Evolutionary conservation across 2,113 vertebrate species (phyloP), one percentile per base, ranked within the genome.

Genomic region (Telmatochromis sp.): DNA sequence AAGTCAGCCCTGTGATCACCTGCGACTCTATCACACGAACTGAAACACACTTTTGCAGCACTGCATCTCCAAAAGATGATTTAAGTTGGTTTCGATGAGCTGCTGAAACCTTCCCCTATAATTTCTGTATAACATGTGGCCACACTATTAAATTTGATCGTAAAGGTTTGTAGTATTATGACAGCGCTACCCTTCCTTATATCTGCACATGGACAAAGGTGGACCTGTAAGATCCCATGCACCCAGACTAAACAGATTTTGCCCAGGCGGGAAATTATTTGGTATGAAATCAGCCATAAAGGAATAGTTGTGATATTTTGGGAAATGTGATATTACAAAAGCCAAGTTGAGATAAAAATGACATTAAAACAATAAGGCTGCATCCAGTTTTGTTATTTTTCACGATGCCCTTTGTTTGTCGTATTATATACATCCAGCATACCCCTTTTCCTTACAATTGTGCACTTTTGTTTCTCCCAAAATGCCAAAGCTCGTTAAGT

Each of bases 1-100:
- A 94, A 63, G 87, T 85, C 84, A 81, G 91, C 78, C 94, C 87
- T 95, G 45, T 86, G 87, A 96, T 93, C 94, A 95, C 94, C 94
- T 95, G 92, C 95, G 95, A 96, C 96, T 91, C 93, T 87, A 89
- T 85, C 85, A 87, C 89, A 35, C 23, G 10, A 65, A 82, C 23
- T 57, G 42, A 89, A 58, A 31, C 80, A 49, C 89, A 70, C 26
- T 49, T 85, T 19, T 81, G 58, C 40, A 8, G 75, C 26, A 75
- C 13, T 51, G 13, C 19, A 4, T 37, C 31, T 40, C 19, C n/a
- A 14, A 51, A 47, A 75, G 15, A 37, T 23, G 31, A 82, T 85
- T 73, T 45, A 75, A 17, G 55, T 14, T 73, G 47, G 28, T 42
- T 81, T n/a, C 40, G 12, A 57, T 53, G 57, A 42, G 17, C 17